Evolutionary conservation across 2,113 vertebrate species (phyloP), one percentile per base, ranked within the genome.

Genomic region (Zeus faber): DNA sequence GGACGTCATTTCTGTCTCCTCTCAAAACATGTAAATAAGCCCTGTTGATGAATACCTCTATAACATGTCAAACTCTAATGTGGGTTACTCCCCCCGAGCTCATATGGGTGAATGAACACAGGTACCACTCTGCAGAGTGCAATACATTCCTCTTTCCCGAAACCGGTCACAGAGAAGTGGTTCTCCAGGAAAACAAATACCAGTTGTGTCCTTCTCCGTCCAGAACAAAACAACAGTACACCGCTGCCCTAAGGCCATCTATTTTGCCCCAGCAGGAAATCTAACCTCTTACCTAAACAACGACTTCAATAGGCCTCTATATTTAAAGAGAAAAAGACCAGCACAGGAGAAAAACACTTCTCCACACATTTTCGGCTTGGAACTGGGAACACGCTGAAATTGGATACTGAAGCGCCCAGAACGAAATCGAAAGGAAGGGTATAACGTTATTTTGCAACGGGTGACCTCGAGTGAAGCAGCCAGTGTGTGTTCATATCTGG

Each of bases 121-220:
- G 22, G 31, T 9, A 13, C 9, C 18, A 7, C 53, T 68, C 52
- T 53, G 43, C 18, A 43, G 40, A 68, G 27, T 41, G 50, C 51
- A 31, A 16, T 2, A 51, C 23, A 49, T 61, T 62, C 62, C 45
- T 41, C 51, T 45, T 63, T 52, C 54, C 41, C 33, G 6, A 54
- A 60, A 63, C 70, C 50, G 50, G 49, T 75, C 59, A 65, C 64
- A 72, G 71, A 55, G 10, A 81, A 79, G 55, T 17, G 35, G 58
- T 67, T 72, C 61, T 56, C 62, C 1, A 65, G 69, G 74, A 79
- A 82, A 84, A 80, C 72, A 84, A 83, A 82, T 62, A 80, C 51
- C 79, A 85, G 72, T 83, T 72, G 68, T 82, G 69, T 48, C 61
- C 72, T 79, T 82, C 64, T 75, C 70, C 40, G 62, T 80, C 80